Evolutionary conservation across 2,888 invertebrate species (phyloP).

Genomic region (Augiades crinisus): DNA sequence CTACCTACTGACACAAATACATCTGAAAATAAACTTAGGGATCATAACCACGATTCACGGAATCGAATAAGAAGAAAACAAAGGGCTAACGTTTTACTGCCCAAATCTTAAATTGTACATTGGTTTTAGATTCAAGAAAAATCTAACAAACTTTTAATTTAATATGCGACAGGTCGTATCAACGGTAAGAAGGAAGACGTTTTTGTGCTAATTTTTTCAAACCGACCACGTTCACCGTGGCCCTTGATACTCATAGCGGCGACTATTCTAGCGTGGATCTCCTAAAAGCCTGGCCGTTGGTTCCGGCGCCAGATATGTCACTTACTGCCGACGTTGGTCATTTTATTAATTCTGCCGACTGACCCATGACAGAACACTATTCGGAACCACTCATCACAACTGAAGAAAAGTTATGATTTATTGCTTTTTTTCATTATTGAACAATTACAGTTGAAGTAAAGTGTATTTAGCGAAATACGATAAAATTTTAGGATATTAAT

Average conservation of each 20-base stretch:
- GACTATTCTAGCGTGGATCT: slow-evolving; percentile 60
- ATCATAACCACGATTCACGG: slow-evolving; percentile 78
- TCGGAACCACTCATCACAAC: slow-evolving; percentile 45
- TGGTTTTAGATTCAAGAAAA: slow-evolving; percentile 73
- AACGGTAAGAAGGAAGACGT: slow-evolving; percentile 80
- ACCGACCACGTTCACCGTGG: slow-evolving; percentile 48
- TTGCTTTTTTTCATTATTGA: slow-evolving; percentile 25
- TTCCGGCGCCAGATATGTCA: slow-evolving; percentile 47
- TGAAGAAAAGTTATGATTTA: slow-evolving; percentile 28
- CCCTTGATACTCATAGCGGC: slow-evolving; percentile 48
- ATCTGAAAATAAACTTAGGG: slow-evolving; percentile 79
- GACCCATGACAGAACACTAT: slow-evolving; percentile 37
- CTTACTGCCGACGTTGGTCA: slow-evolving; percentile 52
- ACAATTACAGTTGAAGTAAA: too few relatives aligned
- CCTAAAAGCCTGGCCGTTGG: slow-evolving; percentile 43
- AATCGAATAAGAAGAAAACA: slow-evolving; percentile 78
- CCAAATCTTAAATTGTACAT: slow-evolving; percentile 77
- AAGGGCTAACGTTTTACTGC: slow-evolving; percentile 68
- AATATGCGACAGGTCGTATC: slow-evolving; percentile 72
- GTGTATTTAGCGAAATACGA: too few relatives aligned
- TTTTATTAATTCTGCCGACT: slow-evolving; percentile 41
- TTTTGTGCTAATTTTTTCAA: slow-evolving; percentile 74
- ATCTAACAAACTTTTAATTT: slow-evolving; percentile 74
- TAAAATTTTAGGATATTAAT: too few relatives aligned
- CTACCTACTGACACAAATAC: slow-evolving; percentile 79